Conservation (phyloP, 2,888 invertebrate species). For the Bombylius major region DNA sequence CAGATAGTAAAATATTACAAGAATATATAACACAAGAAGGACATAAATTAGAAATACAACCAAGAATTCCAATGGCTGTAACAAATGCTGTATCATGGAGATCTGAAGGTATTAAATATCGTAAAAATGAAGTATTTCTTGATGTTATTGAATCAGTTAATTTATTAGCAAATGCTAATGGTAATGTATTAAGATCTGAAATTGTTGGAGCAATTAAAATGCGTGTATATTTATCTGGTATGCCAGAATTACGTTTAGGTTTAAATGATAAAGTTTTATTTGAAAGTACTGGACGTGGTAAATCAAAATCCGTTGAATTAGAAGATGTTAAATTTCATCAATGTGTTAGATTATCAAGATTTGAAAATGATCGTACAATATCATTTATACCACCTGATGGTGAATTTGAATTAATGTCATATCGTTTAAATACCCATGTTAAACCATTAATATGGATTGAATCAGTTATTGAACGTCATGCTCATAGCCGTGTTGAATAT, state of each 20-base stretch:
- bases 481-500: constrained; percentile 93
- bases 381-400: constrained; percentile 99
- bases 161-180: constrained; percentile 88
- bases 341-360: constrained; percentile 89
- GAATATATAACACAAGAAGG: constrained; percentile 98
- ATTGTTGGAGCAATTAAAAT: constrained; percentile 98
- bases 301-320: constrained; percentile 94
- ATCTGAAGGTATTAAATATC: constrained; percentile 94
- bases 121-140: constrained; percentile 97
- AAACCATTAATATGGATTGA: constrained; percentile 99
- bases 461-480: constrained; percentile 94
- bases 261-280: constrained; percentile 96
- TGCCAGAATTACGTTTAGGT: constrained; percentile 94
- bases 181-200: constrained; percentile 91
- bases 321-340: constrained; percentile 99
- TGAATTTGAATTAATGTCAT: constrained; percentile 98
- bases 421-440: constrained; percentile 89
- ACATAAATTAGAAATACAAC: constrained; percentile 91
- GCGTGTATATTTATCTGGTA: constrained; percentile 94
- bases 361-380: constrained; percentile 96
- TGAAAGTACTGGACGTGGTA: constrained; percentile 93
- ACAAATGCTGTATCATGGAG: constrained; percentile 99
- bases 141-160: constrained; percentile 99
- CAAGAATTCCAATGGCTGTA: constrained; percentile 93
- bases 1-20: constrained; percentile 94